A percentile compares a stretch with the other conserved stretches of the same genome.
Evolutionary conservation across 2,797 vertebrate species (phyloP).

Genomic region (Synanceia verrucosa): DNA sequence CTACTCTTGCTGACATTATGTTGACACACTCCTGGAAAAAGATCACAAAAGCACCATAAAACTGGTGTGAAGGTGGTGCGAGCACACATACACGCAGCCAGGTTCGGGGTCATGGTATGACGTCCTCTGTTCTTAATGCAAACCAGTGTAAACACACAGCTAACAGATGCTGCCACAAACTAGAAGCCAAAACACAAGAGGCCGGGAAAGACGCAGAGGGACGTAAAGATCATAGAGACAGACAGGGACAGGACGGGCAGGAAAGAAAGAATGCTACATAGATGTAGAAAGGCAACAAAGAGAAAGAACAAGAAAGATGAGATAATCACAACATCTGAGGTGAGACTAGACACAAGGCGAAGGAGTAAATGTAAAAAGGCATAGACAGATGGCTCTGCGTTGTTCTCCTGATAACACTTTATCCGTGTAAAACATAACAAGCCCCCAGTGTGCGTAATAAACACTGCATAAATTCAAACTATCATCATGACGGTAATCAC

Average conservation of each 20-base stretch:
- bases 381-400: conserved; percentile 62
- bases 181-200: conserved; percentile 14
- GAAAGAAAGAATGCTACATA: too few relatives aligned
- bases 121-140: conserved; percentile 42
- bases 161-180: conserved; percentile 31
- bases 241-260: not conserved
- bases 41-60: conserved; percentile 28
- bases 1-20: conserved; percentile 41
- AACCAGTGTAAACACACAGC: conserved; percentile 56
- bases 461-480: conserved; percentile 68
- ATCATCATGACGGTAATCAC: conserved; percentile 63
- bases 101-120: conserved; percentile 25
- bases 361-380: conserved; percentile 9
- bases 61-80: conserved; percentile 39
- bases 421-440: conserved; percentile 66
- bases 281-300: not conserved
- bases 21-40: conserved; percentile 42
- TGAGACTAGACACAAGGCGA: conserved; percentile 1
- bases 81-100: not conserved
- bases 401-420: conserved; percentile 64
- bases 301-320: not conserved
- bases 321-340: conserved; percentile 1
- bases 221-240: not conserved
- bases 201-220: not conserved
- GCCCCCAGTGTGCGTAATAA: conserved; percentile 65